phyloP scores from a whole-genome alignment of 2,113 vertebrate species.

The Serilophus lunatus region DNA sequence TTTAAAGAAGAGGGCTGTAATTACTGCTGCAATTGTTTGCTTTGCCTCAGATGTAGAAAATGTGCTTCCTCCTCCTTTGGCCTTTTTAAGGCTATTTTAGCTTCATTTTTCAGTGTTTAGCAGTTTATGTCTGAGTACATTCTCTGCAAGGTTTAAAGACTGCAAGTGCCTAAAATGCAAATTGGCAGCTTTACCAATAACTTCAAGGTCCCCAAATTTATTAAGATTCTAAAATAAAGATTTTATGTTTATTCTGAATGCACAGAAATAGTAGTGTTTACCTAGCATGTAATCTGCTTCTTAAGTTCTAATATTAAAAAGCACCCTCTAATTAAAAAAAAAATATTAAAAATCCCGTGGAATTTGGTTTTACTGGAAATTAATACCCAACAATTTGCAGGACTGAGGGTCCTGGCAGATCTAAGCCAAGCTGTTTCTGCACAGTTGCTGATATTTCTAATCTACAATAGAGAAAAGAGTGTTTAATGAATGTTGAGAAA shows the following conservation, averaged over 20 bases:
- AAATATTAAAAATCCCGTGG: neutral
- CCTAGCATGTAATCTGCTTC: neutral
- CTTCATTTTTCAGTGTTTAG: neutral
- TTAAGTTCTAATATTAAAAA: neutral
- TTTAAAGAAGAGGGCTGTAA: conserved; percentile 50
- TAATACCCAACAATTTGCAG: neutral
- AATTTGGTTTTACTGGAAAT: neutral
- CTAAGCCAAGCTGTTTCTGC: conserved; percentile 30
- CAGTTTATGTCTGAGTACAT: neutral
- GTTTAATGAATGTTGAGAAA: conserved; percentile 55
- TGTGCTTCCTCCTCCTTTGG: conserved; percentile 5
- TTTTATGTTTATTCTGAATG: neutral
- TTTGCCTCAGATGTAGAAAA: conserved; percentile 52
- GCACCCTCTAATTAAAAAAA: neutral
- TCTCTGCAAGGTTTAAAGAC: neutral
- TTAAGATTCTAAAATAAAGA: neutral
- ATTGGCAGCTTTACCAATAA: neutral
- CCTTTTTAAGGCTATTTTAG: neutral
- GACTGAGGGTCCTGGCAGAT: neutral
- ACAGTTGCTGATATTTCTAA: conserved; percentile 7
- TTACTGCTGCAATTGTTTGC: conserved; percentile 65
- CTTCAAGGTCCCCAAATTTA: neutral
- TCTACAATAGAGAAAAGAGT: neutral
- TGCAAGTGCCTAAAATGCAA: neutral
- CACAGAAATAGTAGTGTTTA: neutral